A percentile compares a stretch with the other conserved stretches of the same genome.
phyloP scores from a whole-genome alignment of 1,140 invertebrate species.

The Drosophila watanabei region DNA sequence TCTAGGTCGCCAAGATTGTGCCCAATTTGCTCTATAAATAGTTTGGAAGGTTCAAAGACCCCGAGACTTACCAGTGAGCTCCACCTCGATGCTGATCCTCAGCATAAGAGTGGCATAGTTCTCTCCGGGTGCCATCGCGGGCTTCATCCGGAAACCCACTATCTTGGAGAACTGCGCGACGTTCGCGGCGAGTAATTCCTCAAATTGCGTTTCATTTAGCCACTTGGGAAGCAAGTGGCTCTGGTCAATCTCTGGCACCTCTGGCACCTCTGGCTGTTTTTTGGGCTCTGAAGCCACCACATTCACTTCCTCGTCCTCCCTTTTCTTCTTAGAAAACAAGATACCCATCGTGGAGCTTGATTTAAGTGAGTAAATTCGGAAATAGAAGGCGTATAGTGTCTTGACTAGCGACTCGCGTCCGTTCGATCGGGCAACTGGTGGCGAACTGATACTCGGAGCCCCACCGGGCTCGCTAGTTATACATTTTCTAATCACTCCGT shows the following conservation, averaged over 20 bases:
- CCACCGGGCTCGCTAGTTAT: conserved; percentile 8
- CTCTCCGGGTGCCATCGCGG: conserved; percentile 65
- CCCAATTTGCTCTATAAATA: not conserved
- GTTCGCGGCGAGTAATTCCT: conserved; percentile 80
- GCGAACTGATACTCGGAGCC: conserved; percentile 23
- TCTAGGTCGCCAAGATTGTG: not conserved
- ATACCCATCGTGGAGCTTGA: conserved; percentile 23
- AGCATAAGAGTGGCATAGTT: conserved; percentile 77
- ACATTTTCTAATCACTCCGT: conserved; percentile 17
- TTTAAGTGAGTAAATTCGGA: not conserved
- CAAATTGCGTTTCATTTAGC: conserved; percentile 85
- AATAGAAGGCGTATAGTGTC: not conserved
- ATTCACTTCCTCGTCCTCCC: conserved; percentile 9
- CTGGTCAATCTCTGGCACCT: conserved; percentile 4
- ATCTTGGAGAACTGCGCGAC: conserved; percentile 75
- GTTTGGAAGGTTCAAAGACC: not conserved
- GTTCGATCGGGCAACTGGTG: conserved; percentile 12
- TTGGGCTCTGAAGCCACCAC: not conserved
- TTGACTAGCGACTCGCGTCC: conserved; percentile 1
- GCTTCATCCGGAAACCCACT: conserved; percentile 47
- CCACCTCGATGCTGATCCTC: conserved; percentile 60
- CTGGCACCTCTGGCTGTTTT: not conserved
- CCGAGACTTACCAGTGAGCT: conserved; percentile 56
- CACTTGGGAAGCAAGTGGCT: conserved; percentile 73
- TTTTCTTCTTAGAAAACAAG: conserved; percentile 25